Base-by-base conservation (phyloP, 2,888 invertebrate species). In the Slavum lentiscoides region DNA sequence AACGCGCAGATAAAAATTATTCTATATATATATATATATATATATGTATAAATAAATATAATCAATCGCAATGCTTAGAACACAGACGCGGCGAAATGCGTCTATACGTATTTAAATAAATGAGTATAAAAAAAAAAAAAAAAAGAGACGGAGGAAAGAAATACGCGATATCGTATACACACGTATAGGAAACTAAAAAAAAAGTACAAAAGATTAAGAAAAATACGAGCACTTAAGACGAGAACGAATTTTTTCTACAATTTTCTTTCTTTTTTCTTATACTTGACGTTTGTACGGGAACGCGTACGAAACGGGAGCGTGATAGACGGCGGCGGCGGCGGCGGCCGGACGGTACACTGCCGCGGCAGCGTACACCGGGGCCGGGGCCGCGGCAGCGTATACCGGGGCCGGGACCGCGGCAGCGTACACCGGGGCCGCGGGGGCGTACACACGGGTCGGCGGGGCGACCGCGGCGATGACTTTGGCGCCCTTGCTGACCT, bases 321-420 rank as follows among this genome's bases (percentile, higher is more conserved):
- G 30, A 30, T 30, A 30, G 4, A 30, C 30, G 4, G 30, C 30
- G 30, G 30, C 4, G 4, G 30, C 30, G 30, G 30, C 4, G 30
- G 30, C 30, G 30, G 30, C 30, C 4, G 30, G 30, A 30, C 30
- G 30, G 30, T 30, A 30, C 30, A 30, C 30, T 30, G 43, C 43
- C 43, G 43, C 30, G 30, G 30, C 4, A 7, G 43, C 43, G 43
- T 73, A 49, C 59, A 80, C 82, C 66, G 83, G 82, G 74, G 84
- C 83, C 37, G 83, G 82, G 13, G 82, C 82, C n/a, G 68, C 30
- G 30, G 30, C 30, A 72, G 81, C 23, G 82, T 74, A 49, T 59
- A 80, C 82, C 66, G 83, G 82, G 74, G 84, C 83, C 30, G 83
- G 82, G 72, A 83, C 83, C 37, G 83, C 82, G 21, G 82, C 74